These are phyloP conservation scores for Siniperca undulata DNA, from an alignment of 2,797 vertebrate genomes.

Conservation along the genomic window DNA sequence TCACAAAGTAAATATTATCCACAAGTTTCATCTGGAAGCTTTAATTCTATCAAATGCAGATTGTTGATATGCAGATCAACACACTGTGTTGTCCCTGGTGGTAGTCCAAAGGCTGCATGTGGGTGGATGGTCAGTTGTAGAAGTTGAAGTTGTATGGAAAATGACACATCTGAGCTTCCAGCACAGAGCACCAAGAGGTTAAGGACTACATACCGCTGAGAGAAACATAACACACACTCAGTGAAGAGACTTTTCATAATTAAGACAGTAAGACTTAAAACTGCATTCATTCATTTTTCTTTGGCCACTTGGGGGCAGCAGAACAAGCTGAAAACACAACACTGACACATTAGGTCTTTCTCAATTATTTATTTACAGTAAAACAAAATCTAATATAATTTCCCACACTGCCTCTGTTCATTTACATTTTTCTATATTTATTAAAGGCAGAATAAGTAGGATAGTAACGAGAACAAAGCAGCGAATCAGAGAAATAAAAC, in stretches of 20 bases:
- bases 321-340: neutral
- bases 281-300: neutral
- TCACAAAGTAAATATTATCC: neutral
- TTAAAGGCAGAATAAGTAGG: no score
- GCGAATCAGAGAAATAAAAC: no score
- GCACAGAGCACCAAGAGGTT: neutral
- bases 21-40: neutral
- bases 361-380: neutral
- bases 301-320: neutral
- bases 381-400: neutral
- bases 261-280: neutral
- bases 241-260: neutral
- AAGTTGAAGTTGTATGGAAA: neutral
- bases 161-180: neutral
- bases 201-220: neutral
- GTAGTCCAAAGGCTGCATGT: slow-evolving; percentile 2
- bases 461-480: no score
- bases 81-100: neutral
- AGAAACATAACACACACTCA: neutral
- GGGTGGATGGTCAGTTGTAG: neutral
- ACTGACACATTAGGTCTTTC: neutral
- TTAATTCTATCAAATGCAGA: neutral
- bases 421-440: neutral
- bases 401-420: neutral
- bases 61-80: neutral